Conservation (phyloP, 1,140 invertebrate genomes). For the Atta texana region DNA sequence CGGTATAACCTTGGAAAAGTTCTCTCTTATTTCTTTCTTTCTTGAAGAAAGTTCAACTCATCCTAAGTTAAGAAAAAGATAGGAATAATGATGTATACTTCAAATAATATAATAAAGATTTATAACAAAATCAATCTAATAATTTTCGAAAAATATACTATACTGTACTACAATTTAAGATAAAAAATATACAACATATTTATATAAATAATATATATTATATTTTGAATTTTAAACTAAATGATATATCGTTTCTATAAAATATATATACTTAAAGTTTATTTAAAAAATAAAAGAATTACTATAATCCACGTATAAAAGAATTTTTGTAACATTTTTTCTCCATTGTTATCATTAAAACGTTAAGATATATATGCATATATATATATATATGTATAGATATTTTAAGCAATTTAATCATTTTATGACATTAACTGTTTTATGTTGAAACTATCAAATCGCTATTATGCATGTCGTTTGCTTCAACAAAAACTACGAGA, state of each 20-base stretch:
- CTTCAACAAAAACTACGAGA: no score
- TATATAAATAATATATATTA: neutral
- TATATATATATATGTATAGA: no score
- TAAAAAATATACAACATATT: neutral
- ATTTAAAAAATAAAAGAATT: slow-evolving; percentile 12
- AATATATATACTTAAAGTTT: neutral
- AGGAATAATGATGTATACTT: neutral
- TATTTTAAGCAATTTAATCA: neutral
- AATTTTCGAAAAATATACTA: neutral
- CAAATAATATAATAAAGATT: slow-evolving; percentile 1
- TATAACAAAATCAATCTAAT: neutral
- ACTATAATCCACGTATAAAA: neutral
- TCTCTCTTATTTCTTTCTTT: neutral
- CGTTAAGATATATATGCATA: neutral
- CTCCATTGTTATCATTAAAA: neutral
- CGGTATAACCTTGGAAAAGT: neutral
- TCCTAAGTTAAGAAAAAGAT: neutral
- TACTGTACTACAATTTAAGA: neutral
- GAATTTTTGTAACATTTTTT: neutral
- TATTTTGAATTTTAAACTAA: neutral
- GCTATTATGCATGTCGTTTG: neutral
- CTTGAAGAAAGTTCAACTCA: neutral
- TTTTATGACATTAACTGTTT: neutral
- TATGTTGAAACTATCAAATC: neutral
- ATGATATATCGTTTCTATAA: neutral